Evolutionary conservation across 2,797 vertebrate species (phyloP).

Genomic region (Danionella dracula): DNA sequence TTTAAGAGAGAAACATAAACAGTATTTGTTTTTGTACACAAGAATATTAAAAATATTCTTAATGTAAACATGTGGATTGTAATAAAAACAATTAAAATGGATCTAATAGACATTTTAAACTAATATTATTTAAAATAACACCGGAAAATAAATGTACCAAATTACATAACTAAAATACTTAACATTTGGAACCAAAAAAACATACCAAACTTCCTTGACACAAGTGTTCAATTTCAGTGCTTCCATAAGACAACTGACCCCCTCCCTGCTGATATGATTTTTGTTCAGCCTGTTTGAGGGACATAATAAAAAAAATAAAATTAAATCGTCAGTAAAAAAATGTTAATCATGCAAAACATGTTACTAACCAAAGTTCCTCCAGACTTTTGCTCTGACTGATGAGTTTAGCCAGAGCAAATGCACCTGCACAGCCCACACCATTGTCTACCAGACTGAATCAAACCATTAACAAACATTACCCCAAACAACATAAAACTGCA

Average conservation of each 20-base stretch:
- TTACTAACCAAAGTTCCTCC: constrained; percentile 75
- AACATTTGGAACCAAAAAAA: no score
- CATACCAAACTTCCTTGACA: constrained; percentile 76
- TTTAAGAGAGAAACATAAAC: constrained; percentile 43
- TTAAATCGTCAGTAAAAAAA: background rate
- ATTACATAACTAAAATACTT: no score
- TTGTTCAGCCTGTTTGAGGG: constrained; percentile 70
- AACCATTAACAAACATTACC: background rate
- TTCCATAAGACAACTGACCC: constrained; percentile 69
- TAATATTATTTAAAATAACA: no score
- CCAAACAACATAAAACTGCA: background rate
- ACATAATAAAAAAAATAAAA: background rate
- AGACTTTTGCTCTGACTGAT: constrained; percentile 66
- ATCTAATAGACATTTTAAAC: background rate
- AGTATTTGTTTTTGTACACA: background rate
- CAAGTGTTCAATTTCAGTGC: constrained; percentile 64
- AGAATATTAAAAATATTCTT: background rate
- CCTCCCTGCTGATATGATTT: constrained; percentile 69
- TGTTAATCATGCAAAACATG: background rate
- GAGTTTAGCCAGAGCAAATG: constrained; percentile 69
- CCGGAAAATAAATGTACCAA: no score
- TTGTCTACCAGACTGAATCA: constrained; percentile 77
- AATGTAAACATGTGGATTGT: background rate
- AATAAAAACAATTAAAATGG: background rate
- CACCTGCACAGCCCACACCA: constrained; percentile 70